A percentile compares a stretch with the other conserved stretches of the same genome.
Conservation (phyloP, 2,113 vertebrate genomes). For the Onychostruthus taczanowskii region DNA sequence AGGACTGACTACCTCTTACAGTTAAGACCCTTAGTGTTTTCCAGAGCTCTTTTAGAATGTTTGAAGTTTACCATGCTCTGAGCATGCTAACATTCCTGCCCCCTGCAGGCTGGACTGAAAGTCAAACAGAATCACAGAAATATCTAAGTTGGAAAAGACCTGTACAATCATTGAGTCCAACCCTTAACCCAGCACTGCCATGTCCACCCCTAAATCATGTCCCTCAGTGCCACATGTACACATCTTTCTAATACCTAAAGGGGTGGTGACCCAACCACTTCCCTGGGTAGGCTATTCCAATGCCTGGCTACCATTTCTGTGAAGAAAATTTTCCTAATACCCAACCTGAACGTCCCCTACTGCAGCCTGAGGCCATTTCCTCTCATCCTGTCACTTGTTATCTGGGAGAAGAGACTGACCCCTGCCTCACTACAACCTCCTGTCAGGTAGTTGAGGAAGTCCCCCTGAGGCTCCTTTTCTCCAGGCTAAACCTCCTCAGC, state of each 20-base stretch:
- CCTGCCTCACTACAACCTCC: neutral
- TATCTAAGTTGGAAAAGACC: neutral
- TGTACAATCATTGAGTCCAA: neutral
- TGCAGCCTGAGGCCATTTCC: neutral
- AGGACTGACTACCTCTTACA: neutral
- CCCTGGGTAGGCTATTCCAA: neutral
- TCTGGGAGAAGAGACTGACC: neutral
- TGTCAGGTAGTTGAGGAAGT: neutral
- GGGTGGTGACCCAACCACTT: neutral
- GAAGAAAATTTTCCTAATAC: neutral
- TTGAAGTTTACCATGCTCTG: neutral
- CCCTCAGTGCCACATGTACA: neutral
- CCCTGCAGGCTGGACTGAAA: neutral
- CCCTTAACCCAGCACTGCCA: neutral
- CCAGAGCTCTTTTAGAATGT: neutral
- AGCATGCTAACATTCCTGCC: neutral
- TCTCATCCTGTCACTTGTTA: neutral
- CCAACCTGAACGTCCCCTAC: fast-evolving
- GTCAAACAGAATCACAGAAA: neutral
- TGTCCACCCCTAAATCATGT: neutral
- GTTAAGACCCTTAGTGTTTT: neutral
- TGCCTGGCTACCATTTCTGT: neutral
- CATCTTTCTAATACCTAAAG: neutral
- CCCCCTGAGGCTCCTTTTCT: neutral
- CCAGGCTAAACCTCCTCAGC: neutral